These are phyloP conservation scores for Odontophorus gujanensis DNA, from an alignment of 2,113 vertebrate species.

Conservation along the genomic window DNA sequence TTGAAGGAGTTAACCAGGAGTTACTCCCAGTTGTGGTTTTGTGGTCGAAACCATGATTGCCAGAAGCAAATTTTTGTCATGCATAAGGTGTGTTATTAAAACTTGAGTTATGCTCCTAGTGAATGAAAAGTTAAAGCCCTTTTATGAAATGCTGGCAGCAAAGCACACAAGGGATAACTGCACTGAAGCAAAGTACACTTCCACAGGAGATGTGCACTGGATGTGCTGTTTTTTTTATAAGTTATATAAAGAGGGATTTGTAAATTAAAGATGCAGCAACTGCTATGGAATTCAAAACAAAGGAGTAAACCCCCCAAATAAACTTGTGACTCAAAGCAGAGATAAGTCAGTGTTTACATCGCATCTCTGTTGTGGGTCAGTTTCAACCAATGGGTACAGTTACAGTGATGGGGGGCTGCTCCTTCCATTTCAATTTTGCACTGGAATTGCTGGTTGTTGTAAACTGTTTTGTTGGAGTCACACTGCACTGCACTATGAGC, in stretches of 20 bases:
- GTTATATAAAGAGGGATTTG: conserved; percentile 57
- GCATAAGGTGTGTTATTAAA: conserved; percentile 86
- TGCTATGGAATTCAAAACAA: conserved; percentile 21
- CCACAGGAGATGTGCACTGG: background rate
- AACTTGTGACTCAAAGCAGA: conserved; percentile 53
- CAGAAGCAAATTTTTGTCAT: conserved; percentile 87
- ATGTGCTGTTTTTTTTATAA: background rate
- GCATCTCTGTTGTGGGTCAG: conserved; percentile 16
- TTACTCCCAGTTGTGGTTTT: conserved; percentile 84
- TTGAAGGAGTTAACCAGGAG: conserved; percentile 83
- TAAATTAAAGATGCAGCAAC: conserved; percentile 59
- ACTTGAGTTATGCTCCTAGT: conserved; percentile 80
- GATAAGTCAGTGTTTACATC: conserved; percentile 39
- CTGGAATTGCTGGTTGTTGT: background rate
- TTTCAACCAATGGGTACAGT: background rate
- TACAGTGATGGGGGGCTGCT: background rate
- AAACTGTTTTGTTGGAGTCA: background rate
- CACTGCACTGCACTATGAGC: no score
- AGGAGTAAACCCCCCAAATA: conserved; percentile 40
- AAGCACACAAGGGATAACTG: conserved; percentile 55
- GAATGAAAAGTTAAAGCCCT: conserved; percentile 85
- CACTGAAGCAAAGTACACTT: conserved; percentile 15
- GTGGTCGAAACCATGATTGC: conserved; percentile 88
- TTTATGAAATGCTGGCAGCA: conserved; percentile 75
- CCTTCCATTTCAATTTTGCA: background rate